These are phyloP conservation scores for Fissipunctia ypsillon DNA, from an alignment of 2,888 invertebrate species.

Conservation along the genomic window DNA sequence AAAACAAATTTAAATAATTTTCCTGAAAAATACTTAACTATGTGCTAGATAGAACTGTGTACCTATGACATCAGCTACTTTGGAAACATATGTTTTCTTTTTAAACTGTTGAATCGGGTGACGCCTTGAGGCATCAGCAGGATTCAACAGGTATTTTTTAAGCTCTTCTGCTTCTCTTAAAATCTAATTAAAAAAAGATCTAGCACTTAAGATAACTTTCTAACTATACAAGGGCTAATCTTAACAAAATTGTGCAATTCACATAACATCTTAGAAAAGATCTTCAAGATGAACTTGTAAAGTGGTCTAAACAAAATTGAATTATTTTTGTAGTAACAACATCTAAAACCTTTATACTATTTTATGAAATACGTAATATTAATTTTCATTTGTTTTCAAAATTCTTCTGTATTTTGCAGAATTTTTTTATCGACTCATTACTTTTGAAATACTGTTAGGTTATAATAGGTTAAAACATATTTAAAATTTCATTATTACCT, in stretches of 20 bases:
- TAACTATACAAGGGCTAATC: background rate
- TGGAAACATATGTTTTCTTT: too few relatives aligned
- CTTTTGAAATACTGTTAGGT: background rate
- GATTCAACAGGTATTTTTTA: too few relatives aligned
- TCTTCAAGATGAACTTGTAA: constrained; percentile 4
- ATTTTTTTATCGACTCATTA: too few relatives aligned
- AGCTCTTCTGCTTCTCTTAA: too few relatives aligned
- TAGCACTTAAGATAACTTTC: background rate
- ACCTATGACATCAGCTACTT: too few relatives aligned
- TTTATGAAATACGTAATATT: background rate
- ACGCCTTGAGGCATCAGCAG: too few relatives aligned
- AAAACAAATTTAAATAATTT: too few relatives aligned
- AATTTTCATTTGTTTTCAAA: constrained; percentile 2
- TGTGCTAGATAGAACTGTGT: too few relatives aligned
- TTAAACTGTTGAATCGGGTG: too few relatives aligned
- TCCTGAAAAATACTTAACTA: too few relatives aligned
- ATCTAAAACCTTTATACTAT: constrained; percentile 7
- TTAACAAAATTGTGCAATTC: constrained; percentile 9
- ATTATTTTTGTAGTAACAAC: background rate
- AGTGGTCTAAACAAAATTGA: constrained; percentile 24
- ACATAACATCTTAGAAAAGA: background rate
- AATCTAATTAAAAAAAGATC: too few relatives aligned
- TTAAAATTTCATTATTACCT: background rate
- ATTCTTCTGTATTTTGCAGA: background rate
- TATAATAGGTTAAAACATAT: background rate